phyloP scores from a whole-genome alignment of 2,113 vertebrate species.

The Entomyzon cyanotis region DNA sequence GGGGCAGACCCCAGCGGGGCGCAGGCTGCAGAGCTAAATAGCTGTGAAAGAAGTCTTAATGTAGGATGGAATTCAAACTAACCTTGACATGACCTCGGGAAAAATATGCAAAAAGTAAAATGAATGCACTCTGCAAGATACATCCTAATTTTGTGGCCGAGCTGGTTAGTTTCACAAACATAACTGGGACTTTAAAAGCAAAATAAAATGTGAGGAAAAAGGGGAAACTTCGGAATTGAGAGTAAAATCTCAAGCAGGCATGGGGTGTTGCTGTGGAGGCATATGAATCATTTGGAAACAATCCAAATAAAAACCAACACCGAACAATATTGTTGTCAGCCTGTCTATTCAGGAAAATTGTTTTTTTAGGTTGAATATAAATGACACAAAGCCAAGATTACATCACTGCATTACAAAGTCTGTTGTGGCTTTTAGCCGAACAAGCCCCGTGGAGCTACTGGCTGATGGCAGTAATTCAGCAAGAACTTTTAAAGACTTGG shows the following conservation, averaged over 20 bases:
- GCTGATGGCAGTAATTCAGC: constrained; percentile 74
- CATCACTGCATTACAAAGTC: constrained; percentile 87
- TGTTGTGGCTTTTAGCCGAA: constrained; percentile 83
- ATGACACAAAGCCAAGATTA: constrained; percentile 89
- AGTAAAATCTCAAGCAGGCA: constrained; percentile 66
- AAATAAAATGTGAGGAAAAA: constrained; percentile 74
- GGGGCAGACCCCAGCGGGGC: constrained; percentile 85
- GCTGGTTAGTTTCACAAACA: constrained; percentile 83
- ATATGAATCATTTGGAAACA: constrained; percentile 86
- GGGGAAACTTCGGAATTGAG: constrained; percentile 73
- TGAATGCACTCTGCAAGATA: constrained; percentile 85
- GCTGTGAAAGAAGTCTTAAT: constrained; percentile 86
- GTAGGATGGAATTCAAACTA: constrained; percentile 86
- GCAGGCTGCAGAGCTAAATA: constrained; percentile 86
- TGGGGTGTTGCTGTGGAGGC: constrained; percentile 81
- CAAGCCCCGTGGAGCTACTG: constrained; percentile 75
- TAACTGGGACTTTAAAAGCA: constrained; percentile 76
- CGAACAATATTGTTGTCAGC: constrained; percentile 88
- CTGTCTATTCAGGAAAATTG: constrained; percentile 84
- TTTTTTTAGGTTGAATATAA: constrained; percentile 83
- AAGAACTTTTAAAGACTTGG: constrained; percentile 67
- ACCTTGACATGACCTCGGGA: constrained; percentile 87
- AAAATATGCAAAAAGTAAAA: constrained; percentile 88
- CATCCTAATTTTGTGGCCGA: constrained; percentile 85
- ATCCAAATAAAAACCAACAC: constrained; percentile 86